Conservation (phyloP, 1,140 invertebrate genomes). For the Drosophila insularis region DNA sequence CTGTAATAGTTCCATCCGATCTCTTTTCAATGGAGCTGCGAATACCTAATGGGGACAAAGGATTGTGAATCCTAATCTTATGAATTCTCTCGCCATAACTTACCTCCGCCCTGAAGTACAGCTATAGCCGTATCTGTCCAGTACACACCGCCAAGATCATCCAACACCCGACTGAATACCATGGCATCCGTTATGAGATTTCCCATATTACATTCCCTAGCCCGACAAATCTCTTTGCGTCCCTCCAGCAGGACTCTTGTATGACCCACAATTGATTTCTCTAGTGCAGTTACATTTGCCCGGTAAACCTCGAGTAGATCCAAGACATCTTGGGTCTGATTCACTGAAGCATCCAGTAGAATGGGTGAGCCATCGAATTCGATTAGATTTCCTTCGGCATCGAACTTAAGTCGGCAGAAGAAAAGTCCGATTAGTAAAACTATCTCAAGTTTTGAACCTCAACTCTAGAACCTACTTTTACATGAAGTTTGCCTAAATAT, state of each 20-base stretch:
- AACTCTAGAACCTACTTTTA: constrained; percentile 41
- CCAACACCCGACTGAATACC: constrained; percentile 82
- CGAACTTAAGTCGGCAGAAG: constrained; percentile 83
- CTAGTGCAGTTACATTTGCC: constrained; percentile 84
- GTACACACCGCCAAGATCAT: constrained; percentile 82
- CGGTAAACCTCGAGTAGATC: constrained; percentile 85
- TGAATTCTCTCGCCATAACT: background rate
- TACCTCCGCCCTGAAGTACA: constrained; percentile 87
- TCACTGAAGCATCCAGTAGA: constrained; percentile 87
- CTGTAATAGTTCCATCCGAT: constrained; percentile 63
- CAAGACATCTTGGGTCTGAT: constrained; percentile 86
- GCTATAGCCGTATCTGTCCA: constrained; percentile 92
- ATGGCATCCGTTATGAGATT: constrained; percentile 91
- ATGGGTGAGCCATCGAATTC: constrained; percentile 90
- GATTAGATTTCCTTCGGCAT: constrained; percentile 89
- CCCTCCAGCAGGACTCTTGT: constrained; percentile 87
- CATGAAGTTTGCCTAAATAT: constrained; percentile 91
- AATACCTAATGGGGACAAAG: constrained; percentile 51
- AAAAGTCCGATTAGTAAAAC: background rate
- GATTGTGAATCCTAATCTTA: too few species aligned
- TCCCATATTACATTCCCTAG: constrained; percentile 92
- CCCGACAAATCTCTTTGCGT: constrained; percentile 85
- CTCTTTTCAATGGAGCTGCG: constrained; percentile 64
- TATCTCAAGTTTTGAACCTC: background rate
- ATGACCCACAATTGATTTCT: constrained; percentile 85